phyloP scores from a whole-genome alignment of 2,113 vertebrate genomes.

The Pan troglodytes region NHGRI_mPanTro3-v2.1_pri NC_072408.2:136727501-136728000 shows the following conservation, averaged over 20 bases:
- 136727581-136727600: slow-evolving; percentile 57
- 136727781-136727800: slow-evolving; percentile 51
- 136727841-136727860: not conserved
- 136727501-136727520: not conserved
- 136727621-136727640: slow-evolving; percentile 58
- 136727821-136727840: not conserved
- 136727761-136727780: not conserved
- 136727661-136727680: slow-evolving; percentile 17
- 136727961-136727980: not conserved
- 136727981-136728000: too few species aligned
- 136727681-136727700: not conserved
- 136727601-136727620: slow-evolving; percentile 63
- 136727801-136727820: not conserved
- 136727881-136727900: not conserved
- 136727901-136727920: rapidly evolving
- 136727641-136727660: slow-evolving; percentile 56
- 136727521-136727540: not conserved
- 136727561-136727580: not conserved
- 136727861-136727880: not conserved
- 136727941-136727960: rapidly evolving
- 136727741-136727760: not conserved
- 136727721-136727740: not conserved
- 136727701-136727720: not conserved
- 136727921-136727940: too few species aligned
- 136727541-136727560: slow-evolving; percentile 45